phyloP scores from a whole-genome alignment of 2,113 vertebrate genomes.

The Pardalotus punctatus region DNA sequence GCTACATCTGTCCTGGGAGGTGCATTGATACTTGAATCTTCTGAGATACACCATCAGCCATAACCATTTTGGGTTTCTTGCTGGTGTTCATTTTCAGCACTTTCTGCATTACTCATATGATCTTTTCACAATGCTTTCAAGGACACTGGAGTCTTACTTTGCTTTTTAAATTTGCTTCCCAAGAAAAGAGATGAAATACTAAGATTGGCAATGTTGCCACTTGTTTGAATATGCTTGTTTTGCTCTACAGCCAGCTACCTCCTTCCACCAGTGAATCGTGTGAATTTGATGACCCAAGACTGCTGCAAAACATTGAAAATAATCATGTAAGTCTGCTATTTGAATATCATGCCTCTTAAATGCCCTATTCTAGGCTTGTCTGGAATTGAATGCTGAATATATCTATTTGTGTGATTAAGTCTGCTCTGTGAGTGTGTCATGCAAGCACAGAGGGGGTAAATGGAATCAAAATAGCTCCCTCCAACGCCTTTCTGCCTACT shows the following conservation, averaged over 20 bases:
- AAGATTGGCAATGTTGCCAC: neutral
- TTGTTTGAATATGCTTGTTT: constrained; percentile 12
- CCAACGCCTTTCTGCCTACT: neutral
- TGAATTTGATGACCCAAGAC: constrained; percentile 92
- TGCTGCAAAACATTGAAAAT: constrained; percentile 93
- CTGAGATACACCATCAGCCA: neutral
- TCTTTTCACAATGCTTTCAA: neutral
- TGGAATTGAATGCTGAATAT: neutral
- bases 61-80: neutral
- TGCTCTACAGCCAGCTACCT: constrained; percentile 80
- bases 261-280: constrained; percentile 84
- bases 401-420: neutral
- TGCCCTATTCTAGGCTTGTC: neutral
- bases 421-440: neutral
- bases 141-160: neutral
- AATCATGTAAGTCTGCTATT: constrained; percentile 80
- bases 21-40: neutral
- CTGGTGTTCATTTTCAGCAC: neutral
- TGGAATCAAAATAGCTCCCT: neutral
- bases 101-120: neutral
- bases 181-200: neutral
- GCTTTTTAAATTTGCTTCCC: neutral
- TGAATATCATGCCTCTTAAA: neutral
- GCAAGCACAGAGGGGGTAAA: neutral
- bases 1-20: neutral